phyloP scores from a whole-genome alignment of 1,140 invertebrate genomes.

The Zaprionus ornatus region DNA sequence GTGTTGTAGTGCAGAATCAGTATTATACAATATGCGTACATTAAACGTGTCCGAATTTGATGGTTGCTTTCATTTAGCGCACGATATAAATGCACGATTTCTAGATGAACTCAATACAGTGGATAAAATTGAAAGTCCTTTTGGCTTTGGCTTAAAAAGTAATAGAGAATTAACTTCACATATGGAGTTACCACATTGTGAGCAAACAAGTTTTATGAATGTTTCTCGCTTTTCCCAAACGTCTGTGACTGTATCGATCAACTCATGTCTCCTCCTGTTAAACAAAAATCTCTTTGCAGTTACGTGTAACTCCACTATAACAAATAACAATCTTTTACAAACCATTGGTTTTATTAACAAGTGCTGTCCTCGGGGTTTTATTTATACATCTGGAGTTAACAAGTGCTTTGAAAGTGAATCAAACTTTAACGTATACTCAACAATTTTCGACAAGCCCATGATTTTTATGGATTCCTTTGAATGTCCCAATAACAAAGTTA shows the following conservation, averaged over 20 bases:
- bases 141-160: constrained; percentile 19
- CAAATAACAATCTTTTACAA: neutral
- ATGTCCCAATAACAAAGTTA: constrained; percentile 46
- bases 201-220: constrained; percentile 7
- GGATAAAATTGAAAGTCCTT: constrained; percentile 15
- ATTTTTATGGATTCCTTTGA: constrained; percentile 49
- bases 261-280: constrained; percentile 30
- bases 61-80: constrained; percentile 6
- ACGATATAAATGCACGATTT: neutral
- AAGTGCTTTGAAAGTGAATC: constrained; percentile 35
- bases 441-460: constrained; percentile 39
- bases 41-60: constrained; percentile 1
- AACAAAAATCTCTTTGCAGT: constrained; percentile 20
- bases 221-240: constrained; percentile 5
- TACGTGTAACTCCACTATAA: constrained; percentile 3
- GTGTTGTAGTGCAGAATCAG: constrained; percentile 25
- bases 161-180: neutral
- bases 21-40: constrained; percentile 8
- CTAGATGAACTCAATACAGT: neutral
- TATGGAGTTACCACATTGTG: constrained; percentile 12
- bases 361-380: constrained; percentile 59
- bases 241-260: constrained; percentile 1
- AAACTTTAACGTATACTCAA: constrained; percentile 39
- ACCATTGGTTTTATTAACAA: constrained; percentile 52
- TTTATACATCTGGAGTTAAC: constrained; percentile 32